phyloP scores from a whole-genome alignment of 2,888 invertebrate genomes.

The Thera obeliscata region DNA sequence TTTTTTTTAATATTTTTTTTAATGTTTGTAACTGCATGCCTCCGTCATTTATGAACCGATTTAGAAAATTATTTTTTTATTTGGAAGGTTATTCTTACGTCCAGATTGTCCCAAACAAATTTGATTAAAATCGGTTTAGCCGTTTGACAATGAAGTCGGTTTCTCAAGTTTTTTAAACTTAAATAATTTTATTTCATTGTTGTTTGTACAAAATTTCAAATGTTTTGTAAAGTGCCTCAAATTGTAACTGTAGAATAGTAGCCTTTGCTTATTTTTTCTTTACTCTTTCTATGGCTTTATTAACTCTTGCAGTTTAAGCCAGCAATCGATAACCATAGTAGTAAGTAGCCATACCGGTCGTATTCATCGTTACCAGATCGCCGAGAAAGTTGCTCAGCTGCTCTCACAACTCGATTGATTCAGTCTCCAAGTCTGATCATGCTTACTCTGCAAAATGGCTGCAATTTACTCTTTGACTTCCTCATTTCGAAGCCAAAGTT shows the following conservation, averaged over 20 bases:
- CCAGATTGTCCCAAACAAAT: no score
- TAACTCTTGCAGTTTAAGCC: conserved; percentile 46
- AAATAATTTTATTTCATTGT: no score
- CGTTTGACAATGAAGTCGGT: no score
- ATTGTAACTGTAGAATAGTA: background rate
- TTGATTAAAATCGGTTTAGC: no score
- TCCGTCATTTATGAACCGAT: no score
- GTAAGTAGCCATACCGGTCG: conserved; percentile 57
- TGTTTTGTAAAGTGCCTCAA: no score
- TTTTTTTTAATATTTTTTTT: no score
- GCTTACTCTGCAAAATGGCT: conserved; percentile 46
- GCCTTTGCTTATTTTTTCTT: background rate
- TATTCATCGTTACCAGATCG: conserved; percentile 64
- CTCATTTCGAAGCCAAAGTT: conserved; percentile 13
- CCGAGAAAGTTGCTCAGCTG: conserved; percentile 76
- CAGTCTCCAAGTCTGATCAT: conserved; percentile 53
- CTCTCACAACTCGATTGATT: conserved; percentile 72
- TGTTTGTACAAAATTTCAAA: background rate
- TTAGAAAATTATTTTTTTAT: no score
- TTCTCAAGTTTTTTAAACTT: no score
- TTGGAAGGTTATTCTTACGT: no score
- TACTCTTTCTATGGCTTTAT: background rate
- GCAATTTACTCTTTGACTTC: conserved; percentile 28
- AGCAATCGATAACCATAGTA: conserved; percentile 42
- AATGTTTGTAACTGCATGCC: no score